Percentiles rank a stretch among this genome's conserved stretches.
Conservation (phyloP, 2,888 invertebrate species). For the Melanchra persicariae region DNA sequence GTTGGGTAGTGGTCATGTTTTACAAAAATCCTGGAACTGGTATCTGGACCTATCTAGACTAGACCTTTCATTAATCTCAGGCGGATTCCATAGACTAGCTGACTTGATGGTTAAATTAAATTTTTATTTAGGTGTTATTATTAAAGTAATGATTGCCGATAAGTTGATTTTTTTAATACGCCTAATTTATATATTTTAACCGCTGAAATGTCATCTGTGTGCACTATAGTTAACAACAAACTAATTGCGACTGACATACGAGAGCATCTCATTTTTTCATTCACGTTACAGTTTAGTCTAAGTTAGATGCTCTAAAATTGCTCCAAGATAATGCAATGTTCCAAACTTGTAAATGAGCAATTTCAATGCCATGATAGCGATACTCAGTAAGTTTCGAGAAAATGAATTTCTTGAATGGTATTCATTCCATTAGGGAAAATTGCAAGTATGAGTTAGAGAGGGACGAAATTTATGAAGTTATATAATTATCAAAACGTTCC, state of each 20-base stretch:
- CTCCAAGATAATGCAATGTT: conserved; percentile 1
- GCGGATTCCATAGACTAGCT: not conserved
- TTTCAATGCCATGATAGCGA: conserved; percentile 21
- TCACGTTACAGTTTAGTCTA: not conserved
- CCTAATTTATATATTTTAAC: too few species aligned
- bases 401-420: conserved; percentile 32
- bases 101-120: not conserved
- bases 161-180: too few species aligned
- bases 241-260: too few species aligned
- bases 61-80: not conserved
- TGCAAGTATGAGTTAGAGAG: conserved; percentile 26
- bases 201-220: too few species aligned
- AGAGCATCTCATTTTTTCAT: too few species aligned
- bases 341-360: conserved; percentile 16
- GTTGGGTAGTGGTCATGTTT: conserved; percentile 27
- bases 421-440: conserved; percentile 49
- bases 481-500: conserved; percentile 38
- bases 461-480: conserved; percentile 32
- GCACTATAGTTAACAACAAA: too few species aligned
- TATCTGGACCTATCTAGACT: not conserved
- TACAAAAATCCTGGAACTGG: conserved; percentile 36
- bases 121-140: not conserved
- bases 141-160: too few species aligned
- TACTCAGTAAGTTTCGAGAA: conserved; percentile 9
- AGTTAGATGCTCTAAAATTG: not conserved